Conservation (phyloP, 2,888 invertebrate genomes). For the Eupithecia tripunctaria region DNA sequence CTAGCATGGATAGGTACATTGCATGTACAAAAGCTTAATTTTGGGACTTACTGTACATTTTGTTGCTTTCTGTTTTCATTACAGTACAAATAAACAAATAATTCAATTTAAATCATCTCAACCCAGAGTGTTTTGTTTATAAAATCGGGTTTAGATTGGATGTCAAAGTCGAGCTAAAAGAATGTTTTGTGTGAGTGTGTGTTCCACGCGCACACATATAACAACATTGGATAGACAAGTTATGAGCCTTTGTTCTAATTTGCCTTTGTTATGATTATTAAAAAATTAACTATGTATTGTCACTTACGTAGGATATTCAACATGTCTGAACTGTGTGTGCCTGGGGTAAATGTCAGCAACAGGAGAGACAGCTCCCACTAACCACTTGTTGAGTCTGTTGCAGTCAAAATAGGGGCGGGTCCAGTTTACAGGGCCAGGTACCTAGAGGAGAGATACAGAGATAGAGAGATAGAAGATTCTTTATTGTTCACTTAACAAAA, state of each 20-base stretch:
- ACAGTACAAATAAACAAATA: too few relatives aligned
- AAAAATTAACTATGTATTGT: slow-evolving; percentile 15
- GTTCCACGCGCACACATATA: not conserved
- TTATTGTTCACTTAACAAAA: too few relatives aligned
- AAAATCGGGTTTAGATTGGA: not conserved
- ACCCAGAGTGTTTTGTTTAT: not conserved
- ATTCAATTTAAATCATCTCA: too few relatives aligned
- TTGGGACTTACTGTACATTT: too few relatives aligned
- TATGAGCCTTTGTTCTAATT: not conserved
- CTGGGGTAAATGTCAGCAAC: slow-evolving; percentile 97
- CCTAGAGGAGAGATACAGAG: slow-evolving; percentile 46
- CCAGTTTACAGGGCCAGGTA: slow-evolving; percentile 96
- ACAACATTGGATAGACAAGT: not conserved
- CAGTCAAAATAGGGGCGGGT: slow-evolving; percentile 98
- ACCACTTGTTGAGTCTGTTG: slow-evolving; percentile 97
- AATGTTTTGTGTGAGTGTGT: too few relatives aligned
- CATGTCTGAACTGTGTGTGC: slow-evolving; percentile 95
- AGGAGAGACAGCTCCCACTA: slow-evolving; percentile 96
- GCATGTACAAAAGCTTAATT: too few relatives aligned
- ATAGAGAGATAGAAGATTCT: not conserved
- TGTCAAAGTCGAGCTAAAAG: too few relatives aligned
- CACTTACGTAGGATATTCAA: slow-evolving; percentile 96
- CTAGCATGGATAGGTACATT: too few relatives aligned
- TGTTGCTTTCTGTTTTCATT: too few relatives aligned
- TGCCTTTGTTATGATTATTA: not conserved